These are phyloP conservation scores for Drosophila dives DNA, from an alignment of 2,888 invertebrate species.

Conservation along the genomic window DNA sequence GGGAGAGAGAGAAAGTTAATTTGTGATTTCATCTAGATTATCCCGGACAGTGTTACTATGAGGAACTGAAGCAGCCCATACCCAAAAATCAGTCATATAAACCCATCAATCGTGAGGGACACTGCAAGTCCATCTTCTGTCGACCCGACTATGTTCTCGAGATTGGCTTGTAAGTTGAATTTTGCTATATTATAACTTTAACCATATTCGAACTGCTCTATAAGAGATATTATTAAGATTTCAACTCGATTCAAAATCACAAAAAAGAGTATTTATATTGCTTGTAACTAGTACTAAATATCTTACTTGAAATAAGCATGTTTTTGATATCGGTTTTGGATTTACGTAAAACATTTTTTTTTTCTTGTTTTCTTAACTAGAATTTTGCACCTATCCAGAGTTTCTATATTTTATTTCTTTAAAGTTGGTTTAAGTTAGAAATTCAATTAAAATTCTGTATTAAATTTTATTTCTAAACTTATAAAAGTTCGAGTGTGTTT, in stretches of 20 bases:
- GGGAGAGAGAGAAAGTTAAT: not conserved
- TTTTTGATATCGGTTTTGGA: not conserved
- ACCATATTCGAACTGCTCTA: not conserved
- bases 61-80: constrained; percentile 78
- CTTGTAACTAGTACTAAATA: not conserved
- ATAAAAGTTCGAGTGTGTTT: not conserved
- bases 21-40: constrained; percentile 48
- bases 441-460: not conserved
- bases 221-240: not conserved
- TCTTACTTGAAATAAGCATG: not conserved
- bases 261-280: not conserved
- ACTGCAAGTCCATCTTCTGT: constrained; percentile 76
- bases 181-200: not conserved
- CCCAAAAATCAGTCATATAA: constrained; percentile 78
- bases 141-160: constrained; percentile 77
- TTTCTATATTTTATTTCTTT: not conserved
- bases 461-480: not conserved
- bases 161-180: constrained; percentile 69
- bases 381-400: not conserved
- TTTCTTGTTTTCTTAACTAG: not conserved
- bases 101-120: constrained; percentile 79
- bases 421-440: not conserved
- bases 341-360: not conserved
- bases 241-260: not conserved
- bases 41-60: constrained; percentile 81